A percentile compares a stretch with the other conserved stretches of the same genome.
Conservation (phyloP, 1,140 invertebrate species). For the Euwallacea fornicatus region DNA sequence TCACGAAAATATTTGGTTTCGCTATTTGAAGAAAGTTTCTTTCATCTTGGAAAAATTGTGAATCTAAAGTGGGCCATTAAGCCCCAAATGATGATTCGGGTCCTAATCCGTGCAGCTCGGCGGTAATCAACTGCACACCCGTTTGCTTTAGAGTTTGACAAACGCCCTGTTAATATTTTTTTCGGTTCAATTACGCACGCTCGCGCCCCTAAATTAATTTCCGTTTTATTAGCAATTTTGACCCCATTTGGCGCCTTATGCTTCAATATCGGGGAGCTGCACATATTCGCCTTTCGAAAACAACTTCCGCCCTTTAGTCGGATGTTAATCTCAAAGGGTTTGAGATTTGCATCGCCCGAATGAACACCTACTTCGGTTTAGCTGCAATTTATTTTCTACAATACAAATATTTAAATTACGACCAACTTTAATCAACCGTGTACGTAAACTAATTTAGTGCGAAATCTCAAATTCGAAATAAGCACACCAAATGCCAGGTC, state of each 20-base stretch:
- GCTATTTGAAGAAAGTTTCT: not conserved
- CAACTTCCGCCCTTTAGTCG: not conserved
- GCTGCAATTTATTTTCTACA: conserved; percentile 24
- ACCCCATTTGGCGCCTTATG: conserved; percentile 13
- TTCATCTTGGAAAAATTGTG: conserved; percentile 6
- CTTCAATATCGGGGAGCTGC: conserved; percentile 2
- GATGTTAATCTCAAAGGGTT: conserved; percentile 17
- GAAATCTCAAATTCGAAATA: not conserved
- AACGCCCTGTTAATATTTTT: conserved; percentile 13
- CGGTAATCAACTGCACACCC: not conserved
- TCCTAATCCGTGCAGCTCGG: not conserved
- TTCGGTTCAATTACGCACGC: conserved; percentile 15
- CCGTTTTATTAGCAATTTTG: conserved; percentile 14
- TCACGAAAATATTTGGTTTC: conserved; percentile 4
- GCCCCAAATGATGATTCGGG: not conserved
- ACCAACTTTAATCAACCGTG: not conserved
- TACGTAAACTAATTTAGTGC: not conserved
- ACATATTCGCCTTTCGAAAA: not conserved
- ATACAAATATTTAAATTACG: conserved; percentile 29
- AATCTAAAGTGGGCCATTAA: conserved; percentile 4
- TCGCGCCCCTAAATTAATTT: conserved; percentile 11
- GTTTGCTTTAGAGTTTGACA: conserved; percentile 10
- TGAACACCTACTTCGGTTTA: conserved; percentile 4
- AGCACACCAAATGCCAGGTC: not conserved
- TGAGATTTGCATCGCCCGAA: conserved; percentile 22